Evolutionary conservation across 2,888 invertebrate genomes (phyloP), one percentile per base, ranked within the genome.

Genomic region (Tanytarsus gracilentus): DNA sequence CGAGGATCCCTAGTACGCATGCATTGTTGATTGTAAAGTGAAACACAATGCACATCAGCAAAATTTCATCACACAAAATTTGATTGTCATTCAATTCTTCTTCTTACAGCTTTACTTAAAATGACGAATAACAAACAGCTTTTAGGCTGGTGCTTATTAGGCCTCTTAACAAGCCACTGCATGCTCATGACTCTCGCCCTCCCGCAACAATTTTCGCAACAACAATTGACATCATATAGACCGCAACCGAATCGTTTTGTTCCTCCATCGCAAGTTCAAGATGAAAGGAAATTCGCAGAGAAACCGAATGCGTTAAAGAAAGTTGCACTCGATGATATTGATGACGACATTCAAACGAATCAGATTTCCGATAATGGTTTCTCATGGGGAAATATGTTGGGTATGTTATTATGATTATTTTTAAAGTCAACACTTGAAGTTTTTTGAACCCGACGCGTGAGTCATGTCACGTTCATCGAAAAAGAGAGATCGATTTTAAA

Each of bases 241-340:
- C 63, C 65, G 48, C 63, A 65, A 53, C 64, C 64, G 4, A 62
- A 65, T 21, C 64, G 65, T 62, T 56, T 65, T 68, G 8, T 63
- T 65, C 65, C 44, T 67, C 62, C 66, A 66, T 62, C 26, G 65
- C 64, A 27, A 59, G n/a, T 39, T 16, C 63, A 76, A 69, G 69
- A 76, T 66, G 70, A 83, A 66, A 78, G 92, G 64, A 93, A 92
- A 77, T 91, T 86, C 71, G 89, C 88, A 0, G 90, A 89, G 70
- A 93, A 93, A 71, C 86, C 91, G 11, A 93, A 92, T 70, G 84
- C 88, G 14, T 81, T 88, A 68, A 93, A 93, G 76, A 93, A 93
- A 75, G 90, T 90, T 4, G 84, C 84, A 2, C 72, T 86, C 29
- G 88, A 89, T 67, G 88, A 90, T 69, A 73, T 90, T 63, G 88